Percentiles rank a stretch among this genome's conserved stretches.
These are phyloP conservation scores for Watersipora subatra DNA, from an alignment of 1,140 invertebrate species.

Conservation along the genomic window DNA sequence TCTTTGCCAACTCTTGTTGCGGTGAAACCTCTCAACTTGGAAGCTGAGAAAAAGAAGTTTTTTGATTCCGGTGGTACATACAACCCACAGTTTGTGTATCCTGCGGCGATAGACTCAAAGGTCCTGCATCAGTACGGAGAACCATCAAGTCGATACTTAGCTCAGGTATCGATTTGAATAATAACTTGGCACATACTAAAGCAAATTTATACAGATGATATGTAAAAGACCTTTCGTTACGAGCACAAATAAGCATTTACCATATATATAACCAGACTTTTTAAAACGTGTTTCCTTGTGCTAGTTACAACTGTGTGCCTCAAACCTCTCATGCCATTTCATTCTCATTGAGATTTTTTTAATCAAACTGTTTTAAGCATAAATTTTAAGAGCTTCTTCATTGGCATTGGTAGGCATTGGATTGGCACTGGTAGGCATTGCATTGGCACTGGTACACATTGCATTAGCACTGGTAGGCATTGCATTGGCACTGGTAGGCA, in stretches of 20 bases:
- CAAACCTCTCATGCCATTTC: background rate
- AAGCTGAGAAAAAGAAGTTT: slow-evolving; percentile 20
- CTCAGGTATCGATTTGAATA: slow-evolving; percentile 12
- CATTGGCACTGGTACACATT: too few species aligned
- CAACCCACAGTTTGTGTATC: slow-evolving; percentile 22
- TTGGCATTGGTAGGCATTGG: too few species aligned
- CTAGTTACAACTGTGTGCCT: background rate
- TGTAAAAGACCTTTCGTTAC: background rate
- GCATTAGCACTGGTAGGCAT: too few species aligned
- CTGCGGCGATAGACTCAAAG: slow-evolving; percentile 15
- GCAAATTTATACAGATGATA: background rate
- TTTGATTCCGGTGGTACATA: slow-evolving; percentile 21
- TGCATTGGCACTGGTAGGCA: too few species aligned
- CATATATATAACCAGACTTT: too few species aligned
- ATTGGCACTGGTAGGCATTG: too few species aligned
- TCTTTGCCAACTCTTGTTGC: slow-evolving; percentile 18
- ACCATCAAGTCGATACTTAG: slow-evolving; percentile 21
- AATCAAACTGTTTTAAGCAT: background rate
- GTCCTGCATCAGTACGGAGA: slow-evolving; percentile 15
- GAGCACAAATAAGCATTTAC: too few species aligned
- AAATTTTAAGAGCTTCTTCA: too few species aligned
- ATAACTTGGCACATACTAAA: background rate
- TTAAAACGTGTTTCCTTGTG: too few species aligned
- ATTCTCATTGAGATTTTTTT: background rate
- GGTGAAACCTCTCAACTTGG: slow-evolving; percentile 24